Evolutionary conservation across 2,888 invertebrate species (phyloP).

Genomic region (Eupithecia exiguata): DNA sequence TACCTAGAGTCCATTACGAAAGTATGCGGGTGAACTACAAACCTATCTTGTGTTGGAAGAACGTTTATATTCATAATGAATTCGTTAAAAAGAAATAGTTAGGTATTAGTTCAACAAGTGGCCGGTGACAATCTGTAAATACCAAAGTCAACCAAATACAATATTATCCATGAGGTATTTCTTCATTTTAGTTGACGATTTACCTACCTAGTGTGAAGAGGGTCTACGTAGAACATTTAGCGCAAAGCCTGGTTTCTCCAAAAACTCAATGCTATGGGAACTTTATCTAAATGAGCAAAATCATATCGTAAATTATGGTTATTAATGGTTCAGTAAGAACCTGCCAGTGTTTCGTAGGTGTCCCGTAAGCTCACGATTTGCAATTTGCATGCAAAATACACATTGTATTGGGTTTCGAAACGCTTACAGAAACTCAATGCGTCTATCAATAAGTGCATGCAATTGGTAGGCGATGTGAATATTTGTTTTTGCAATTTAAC

Average conservation of each 20-base stretch:
- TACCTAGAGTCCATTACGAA: too few species aligned
- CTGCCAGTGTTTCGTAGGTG: slow-evolving; percentile 50
- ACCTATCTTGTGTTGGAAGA: too few species aligned
- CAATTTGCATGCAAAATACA: slow-evolving; percentile 66
- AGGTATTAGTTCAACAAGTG: too few species aligned
- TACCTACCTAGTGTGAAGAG: too few species aligned
- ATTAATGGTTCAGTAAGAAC: slow-evolving; percentile 48
- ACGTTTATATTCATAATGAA: too few species aligned
- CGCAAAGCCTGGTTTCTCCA: neutral
- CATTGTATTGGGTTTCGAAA: slow-evolving; percentile 64
- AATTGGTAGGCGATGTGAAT: slow-evolving; percentile 38
- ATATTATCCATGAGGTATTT: too few species aligned
- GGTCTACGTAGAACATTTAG: too few species aligned
- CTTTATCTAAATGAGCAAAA: slow-evolving; percentile 30
- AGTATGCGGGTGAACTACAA: too few species aligned
- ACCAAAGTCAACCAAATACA: too few species aligned
- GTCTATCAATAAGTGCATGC: slow-evolving; percentile 48
- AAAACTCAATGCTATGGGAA: neutral
- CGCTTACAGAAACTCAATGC: slow-evolving; percentile 50
- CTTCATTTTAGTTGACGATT: too few species aligned
- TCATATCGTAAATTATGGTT: slow-evolving; percentile 38
- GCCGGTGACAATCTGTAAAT: too few species aligned
- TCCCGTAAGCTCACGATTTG: slow-evolving; percentile 51
- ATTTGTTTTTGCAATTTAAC: slow-evolving; percentile 47
- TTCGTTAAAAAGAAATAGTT: too few species aligned